phyloP scores from a whole-genome alignment of 35 echinoderm and acorn worm species.

The Stichopus chloronotus region DNA sequence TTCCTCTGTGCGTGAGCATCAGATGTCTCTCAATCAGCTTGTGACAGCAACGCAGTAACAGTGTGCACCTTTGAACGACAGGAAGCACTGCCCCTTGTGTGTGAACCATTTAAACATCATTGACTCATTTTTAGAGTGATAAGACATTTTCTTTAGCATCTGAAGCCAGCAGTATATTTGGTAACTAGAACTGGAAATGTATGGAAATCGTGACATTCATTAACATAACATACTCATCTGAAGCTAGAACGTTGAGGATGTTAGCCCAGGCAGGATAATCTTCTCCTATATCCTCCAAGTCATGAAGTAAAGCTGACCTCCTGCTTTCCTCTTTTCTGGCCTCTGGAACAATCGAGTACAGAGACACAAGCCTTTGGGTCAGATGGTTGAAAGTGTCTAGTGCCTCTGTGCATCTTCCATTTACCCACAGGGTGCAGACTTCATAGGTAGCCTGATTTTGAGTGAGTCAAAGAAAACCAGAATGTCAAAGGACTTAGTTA shows the following conservation, averaged over 20 bases:
- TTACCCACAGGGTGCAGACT: slow-evolving; percentile 89
- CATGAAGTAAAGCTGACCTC: slow-evolving; percentile 24
- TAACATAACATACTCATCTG: slow-evolving; percentile 83
- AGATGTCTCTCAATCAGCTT: too few relatives aligned
- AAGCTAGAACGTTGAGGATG: slow-evolving; percentile 79
- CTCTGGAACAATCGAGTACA: slow-evolving; percentile 80
- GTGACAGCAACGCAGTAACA: too few relatives aligned
- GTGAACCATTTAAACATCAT: too few relatives aligned
- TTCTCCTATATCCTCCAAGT: slow-evolving; percentile 51
- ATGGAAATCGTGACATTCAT: too few relatives aligned
- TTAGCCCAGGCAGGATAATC: slow-evolving; percentile 89
- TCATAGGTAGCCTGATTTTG: slow-evolving; percentile 73
- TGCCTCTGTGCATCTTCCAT: slow-evolving; percentile 68
- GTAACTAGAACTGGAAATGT: too few relatives aligned
- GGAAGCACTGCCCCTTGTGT: too few relatives aligned
- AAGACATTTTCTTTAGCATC: too few relatives aligned
- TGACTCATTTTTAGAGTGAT: too few relatives aligned
- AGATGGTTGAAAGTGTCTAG: slow-evolving; percentile 83
- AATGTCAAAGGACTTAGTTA: too few relatives aligned
- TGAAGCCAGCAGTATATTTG: too few relatives aligned
- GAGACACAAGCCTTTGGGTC: slow-evolving; percentile 71
- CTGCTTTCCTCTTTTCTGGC: slow-evolving; percentile 73
- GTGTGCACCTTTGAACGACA: too few relatives aligned
- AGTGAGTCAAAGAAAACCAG: neutral
- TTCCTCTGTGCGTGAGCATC: too few relatives aligned